phyloP scores from a whole-genome alignment of 2,888 invertebrate genomes.

The Trichogramma evanescens region DNA sequence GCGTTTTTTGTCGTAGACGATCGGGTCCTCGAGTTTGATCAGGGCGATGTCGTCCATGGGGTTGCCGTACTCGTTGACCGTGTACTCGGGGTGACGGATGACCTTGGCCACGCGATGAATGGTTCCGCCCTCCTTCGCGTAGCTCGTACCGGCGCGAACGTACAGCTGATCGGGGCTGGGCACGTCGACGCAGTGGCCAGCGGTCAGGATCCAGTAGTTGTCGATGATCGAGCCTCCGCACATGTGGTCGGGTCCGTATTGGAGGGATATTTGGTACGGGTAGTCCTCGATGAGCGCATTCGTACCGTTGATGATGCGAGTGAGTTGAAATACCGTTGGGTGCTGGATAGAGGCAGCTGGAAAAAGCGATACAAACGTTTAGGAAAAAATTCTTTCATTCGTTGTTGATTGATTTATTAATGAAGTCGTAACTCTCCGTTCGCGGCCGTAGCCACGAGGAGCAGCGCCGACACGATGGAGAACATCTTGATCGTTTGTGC shows the following conservation, averaged over 20 bases:
- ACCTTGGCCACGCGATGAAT: conserved; percentile 13
- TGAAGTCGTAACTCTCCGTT: neutral
- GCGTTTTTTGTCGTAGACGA: conserved; percentile 49
- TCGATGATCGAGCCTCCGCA: conserved; percentile 56
- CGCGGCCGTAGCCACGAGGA: neutral
- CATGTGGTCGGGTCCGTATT: conserved; percentile 42
- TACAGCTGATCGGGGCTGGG: neutral
- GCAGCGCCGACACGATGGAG: neutral
- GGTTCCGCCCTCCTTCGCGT: conserved; percentile 33
- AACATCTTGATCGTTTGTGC: neutral
- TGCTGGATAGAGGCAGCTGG: too few relatives aligned
- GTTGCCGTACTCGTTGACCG: neutral
- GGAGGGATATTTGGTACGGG: conserved; percentile 27
- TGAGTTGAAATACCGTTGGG: too few relatives aligned
- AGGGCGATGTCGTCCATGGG: conserved; percentile 50
- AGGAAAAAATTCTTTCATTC: too few relatives aligned
- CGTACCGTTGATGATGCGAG: conserved; percentile 21
- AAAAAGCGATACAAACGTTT: too few relatives aligned
- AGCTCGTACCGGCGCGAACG: conserved; percentile 37
- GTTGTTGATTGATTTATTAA: too few relatives aligned
- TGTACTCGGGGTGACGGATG: conserved; percentile 13
- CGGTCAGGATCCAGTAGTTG: conserved; percentile 50
- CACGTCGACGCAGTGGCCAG: conserved; percentile 51
- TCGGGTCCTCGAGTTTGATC: conserved; percentile 46
- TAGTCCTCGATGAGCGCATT: conserved; percentile 18